These are phyloP conservation scores for Saccopteryx bilineata DNA, from an alignment of 2,113 vertebrate genomes.

Conservation along the genomic window DNA sequence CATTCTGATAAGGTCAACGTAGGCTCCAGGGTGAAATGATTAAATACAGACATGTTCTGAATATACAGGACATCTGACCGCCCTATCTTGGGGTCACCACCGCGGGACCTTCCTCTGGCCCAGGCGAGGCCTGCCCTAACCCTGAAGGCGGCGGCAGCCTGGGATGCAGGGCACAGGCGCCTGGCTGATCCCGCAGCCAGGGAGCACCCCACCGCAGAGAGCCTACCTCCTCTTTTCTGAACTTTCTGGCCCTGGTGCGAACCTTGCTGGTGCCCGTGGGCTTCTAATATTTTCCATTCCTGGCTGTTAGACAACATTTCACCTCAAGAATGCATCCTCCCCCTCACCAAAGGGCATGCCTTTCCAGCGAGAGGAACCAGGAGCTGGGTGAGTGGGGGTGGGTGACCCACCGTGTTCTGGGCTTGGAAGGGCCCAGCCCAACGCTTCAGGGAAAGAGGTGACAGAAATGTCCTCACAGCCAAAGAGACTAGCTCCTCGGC, in stretches of 20 bases:
- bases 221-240: conserved; percentile 51
- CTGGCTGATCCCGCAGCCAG: not conserved
- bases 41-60: not conserved
- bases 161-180: not conserved
- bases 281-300: conserved; percentile 61
- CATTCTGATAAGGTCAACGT: not conserved
- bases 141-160: not conserved
- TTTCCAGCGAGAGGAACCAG: conserved; percentile 60
- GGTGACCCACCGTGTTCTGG: not conserved
- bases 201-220: not conserved
- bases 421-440: not conserved
- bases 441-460: not conserved
- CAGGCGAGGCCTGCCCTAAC: not conserved
- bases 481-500: not conserved
- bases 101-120: not conserved
- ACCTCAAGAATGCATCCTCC: conserved; percentile 80
- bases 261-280: conserved; percentile 60
- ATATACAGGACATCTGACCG: not conserved
- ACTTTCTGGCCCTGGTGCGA: conserved; percentile 59
- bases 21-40: not conserved
- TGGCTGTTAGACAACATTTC: conserved; percentile 64
- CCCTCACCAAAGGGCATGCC: conserved; percentile 37
- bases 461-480: conserved; percentile 10
- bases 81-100: not conserved
- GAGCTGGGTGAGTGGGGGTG: not conserved